phyloP scores from a whole-genome alignment of 2,797 vertebrate genomes.

The Menidia menidia region DNA sequence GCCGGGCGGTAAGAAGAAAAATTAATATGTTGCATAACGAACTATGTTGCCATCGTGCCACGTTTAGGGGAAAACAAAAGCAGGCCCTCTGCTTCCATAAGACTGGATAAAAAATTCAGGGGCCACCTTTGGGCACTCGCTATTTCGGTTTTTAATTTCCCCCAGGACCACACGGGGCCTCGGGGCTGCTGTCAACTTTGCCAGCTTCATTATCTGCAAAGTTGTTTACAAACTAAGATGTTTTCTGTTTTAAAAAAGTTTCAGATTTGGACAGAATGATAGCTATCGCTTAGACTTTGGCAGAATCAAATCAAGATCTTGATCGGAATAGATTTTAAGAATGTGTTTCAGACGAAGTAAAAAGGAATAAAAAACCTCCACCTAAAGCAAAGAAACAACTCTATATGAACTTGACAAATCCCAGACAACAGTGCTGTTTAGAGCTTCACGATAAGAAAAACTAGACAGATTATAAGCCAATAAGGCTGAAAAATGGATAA shows the following conservation, averaged over 20 bases:
- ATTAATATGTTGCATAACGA: rapidly evolving
- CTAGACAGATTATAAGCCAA: not conserved
- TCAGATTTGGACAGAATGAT: not conserved
- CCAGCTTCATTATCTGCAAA: not conserved
- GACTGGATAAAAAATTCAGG: not conserved
- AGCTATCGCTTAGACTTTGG: not conserved
- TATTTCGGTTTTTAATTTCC: slow-evolving; percentile 18
- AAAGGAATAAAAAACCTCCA: not conserved
- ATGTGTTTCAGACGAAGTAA: not conserved
- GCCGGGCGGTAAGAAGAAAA: not conserved
- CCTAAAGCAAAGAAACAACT: not conserved
- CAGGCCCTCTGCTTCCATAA: not conserved
- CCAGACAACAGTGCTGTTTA: not conserved
- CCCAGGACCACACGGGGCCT: not conserved
- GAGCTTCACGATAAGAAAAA: not conserved
- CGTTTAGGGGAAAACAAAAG: not conserved
- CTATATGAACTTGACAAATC: not conserved
- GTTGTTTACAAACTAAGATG: not conserved
- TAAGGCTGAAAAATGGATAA: no score
- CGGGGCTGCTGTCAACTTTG: not conserved
- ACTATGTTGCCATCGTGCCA: not conserved
- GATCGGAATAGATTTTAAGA: not conserved
- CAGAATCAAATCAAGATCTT: not conserved
- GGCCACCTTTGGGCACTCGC: slow-evolving; percentile 1
- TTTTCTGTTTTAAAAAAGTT: not conserved